Evolutionary conservation across 1,140 invertebrate genomes (phyloP).

Genomic region (Psilanteris sp.): DNA sequence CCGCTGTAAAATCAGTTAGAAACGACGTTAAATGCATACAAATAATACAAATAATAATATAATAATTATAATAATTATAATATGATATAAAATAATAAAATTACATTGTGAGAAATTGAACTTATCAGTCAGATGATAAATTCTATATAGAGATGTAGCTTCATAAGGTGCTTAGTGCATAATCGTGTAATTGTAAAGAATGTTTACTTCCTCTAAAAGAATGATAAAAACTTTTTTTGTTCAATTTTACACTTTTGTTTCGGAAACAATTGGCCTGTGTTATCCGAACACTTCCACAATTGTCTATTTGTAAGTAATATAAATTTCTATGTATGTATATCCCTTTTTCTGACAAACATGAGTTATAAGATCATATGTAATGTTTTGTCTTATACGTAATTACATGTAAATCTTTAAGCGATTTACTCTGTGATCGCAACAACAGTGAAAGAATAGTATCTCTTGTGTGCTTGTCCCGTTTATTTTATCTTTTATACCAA

Average conservation of each 20-base stretch:
- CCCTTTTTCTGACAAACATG: conserved; percentile 35
- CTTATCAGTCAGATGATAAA: conserved; percentile 62
- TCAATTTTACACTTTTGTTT: conserved; percentile 24
- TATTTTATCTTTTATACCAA: conserved; percentile 68
- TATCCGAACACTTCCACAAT: conserved; percentile 58
- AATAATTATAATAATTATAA: conserved; percentile 32
- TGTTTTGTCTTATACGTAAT: conserved; percentile 57
- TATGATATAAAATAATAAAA: conserved; percentile 39
- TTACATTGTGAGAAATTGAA: conserved; percentile 60
- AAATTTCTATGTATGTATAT: conserved; percentile 52
- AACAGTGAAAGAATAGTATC: conserved; percentile 60
- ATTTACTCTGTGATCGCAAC: conserved; percentile 57
- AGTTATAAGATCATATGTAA: conserved; percentile 39
- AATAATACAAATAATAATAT: conserved; percentile 44
- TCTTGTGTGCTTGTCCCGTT: conserved; percentile 61
- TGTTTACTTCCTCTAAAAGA: conserved; percentile 45
- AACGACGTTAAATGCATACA: conserved; percentile 41
- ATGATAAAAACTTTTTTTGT: conserved; percentile 31
- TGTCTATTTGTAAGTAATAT: conserved; percentile 59
- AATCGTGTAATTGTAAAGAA: conserved; percentile 63
- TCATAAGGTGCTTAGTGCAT: conserved; percentile 67
- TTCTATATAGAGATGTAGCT: conserved; percentile 65
- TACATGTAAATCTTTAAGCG: conserved; percentile 56
- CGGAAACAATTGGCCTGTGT: conserved; percentile 42
- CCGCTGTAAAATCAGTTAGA: conserved; percentile 59